phyloP scores from a whole-genome alignment of 2,797 vertebrate species.

The Erethizon dorsatum region DNA sequence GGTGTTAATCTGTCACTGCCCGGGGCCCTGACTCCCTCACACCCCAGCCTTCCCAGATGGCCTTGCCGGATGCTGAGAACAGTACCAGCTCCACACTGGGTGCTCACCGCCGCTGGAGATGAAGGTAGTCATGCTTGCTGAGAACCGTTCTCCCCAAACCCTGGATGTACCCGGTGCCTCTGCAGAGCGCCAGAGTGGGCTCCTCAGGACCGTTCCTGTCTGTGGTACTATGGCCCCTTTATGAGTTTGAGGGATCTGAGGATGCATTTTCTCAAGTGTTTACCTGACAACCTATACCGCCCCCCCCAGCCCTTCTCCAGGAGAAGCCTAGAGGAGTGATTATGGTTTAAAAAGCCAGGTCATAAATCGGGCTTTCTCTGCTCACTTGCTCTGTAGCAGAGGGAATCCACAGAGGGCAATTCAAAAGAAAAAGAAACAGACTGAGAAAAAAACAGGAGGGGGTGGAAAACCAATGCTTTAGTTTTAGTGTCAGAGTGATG shows the following conservation, averaged over 20 bases:
- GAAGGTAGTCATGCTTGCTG: not conserved
- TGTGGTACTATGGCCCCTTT: not conserved
- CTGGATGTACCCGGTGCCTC: not conserved
- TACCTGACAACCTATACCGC: conserved; percentile 43
- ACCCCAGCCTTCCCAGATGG: not conserved
- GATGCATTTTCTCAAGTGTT: conserved; percentile 63
- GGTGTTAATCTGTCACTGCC: conserved; percentile 53
- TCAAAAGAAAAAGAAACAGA: conserved; percentile 77
- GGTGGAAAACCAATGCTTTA: conserved; percentile 28
- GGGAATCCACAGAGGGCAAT: conserved; percentile 74
- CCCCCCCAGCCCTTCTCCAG: not conserved
- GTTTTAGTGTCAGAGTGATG: conserved; percentile 81
- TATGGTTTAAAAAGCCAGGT: conserved; percentile 81
- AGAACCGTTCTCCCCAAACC: not conserved
- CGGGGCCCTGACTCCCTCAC: not conserved
- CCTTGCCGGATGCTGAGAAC: not conserved
- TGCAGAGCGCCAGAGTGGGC: not conserved
- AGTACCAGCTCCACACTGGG: fast-evolving
- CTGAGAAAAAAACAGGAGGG: conserved; percentile 53
- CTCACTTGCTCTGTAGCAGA: conserved; percentile 61
- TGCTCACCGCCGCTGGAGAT: not conserved
- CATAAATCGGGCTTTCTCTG: conserved; percentile 74
- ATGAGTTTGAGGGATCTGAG: not conserved
- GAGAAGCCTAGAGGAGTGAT: conserved; percentile 77
- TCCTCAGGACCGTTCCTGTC: not conserved